Conservation (phyloP, 2,797 vertebrate species). For the Coregonus suidteri region DNA sequence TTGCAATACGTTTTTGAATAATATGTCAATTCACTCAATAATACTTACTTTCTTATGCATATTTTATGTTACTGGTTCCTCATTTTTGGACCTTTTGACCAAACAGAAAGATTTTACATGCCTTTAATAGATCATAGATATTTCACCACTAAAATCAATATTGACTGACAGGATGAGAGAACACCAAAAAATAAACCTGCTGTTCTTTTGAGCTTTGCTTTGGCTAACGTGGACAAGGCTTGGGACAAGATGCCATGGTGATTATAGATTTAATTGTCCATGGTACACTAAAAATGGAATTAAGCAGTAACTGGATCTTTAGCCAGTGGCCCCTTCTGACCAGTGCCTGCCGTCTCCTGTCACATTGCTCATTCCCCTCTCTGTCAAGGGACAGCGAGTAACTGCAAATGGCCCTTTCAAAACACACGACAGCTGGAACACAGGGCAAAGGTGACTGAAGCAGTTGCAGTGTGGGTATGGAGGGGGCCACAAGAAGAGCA, state of each 20-base stretch:
- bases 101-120: background rate
- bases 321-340: slow-evolving; percentile 62
- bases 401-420: slow-evolving; percentile 83
- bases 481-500: slow-evolving; percentile 71
- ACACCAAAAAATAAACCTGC: slow-evolving; percentile 2
- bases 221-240: slow-evolving; percentile 45
- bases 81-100: background rate
- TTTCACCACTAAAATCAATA: background rate
- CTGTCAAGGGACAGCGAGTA: slow-evolving; percentile 71
- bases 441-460: slow-evolving; percentile 81
- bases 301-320: slow-evolving; percentile 68
- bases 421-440: slow-evolving; percentile 83
- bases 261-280: slow-evolving; percentile 35
- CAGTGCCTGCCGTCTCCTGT: slow-evolving; percentile 68
- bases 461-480: slow-evolving; percentile 62
- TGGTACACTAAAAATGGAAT: slow-evolving; percentile 72
- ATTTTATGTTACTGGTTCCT: background rate
- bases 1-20: slow-evolving; percentile 4
- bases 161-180: slow-evolving; percentile 2
- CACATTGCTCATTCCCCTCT: slow-evolving; percentile 73
- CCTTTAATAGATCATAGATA: background rate
- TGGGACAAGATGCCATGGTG: slow-evolving; percentile 33
- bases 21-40: background rate
- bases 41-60: background rate
- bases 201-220: slow-evolving; percentile 14